Conservation (phyloP, 2,797 vertebrate genomes). For the Xenopus petersii region DNA sequence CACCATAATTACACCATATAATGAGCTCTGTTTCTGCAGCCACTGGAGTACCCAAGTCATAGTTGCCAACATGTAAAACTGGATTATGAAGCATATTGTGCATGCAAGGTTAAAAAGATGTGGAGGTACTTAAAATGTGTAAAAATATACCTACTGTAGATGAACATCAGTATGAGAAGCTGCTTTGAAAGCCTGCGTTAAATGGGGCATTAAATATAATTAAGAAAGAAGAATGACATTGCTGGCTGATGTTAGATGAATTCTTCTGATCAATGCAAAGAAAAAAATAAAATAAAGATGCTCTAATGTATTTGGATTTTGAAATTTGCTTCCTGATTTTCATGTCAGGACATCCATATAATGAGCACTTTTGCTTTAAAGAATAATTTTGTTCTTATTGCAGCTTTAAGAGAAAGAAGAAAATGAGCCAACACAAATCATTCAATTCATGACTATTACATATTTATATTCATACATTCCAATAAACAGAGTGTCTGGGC, state of each 20-base stretch:
- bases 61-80: too few species aligned
- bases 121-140: background rate
- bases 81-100: too few species aligned
- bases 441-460: constrained; percentile 12
- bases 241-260: constrained; percentile 2
- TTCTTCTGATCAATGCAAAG: constrained; percentile 2
- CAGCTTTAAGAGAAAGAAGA: too few species aligned
- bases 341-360: too few species aligned
- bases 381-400: too few species aligned
- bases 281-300: background rate
- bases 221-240: constrained; percentile 22
- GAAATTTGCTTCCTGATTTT: background rate
- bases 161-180: constrained; percentile 14
- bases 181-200: constrained; percentile 28
- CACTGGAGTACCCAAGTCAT: too few species aligned
- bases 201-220: constrained; percentile 41
- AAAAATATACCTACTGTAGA: constrained; percentile 1
- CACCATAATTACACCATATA: too few species aligned
- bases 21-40: too few species aligned
- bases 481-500: constrained; percentile 22
- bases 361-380: too few species aligned
- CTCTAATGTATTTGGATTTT: background rate
- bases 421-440: background rate
- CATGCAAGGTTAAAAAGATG: too few species aligned
- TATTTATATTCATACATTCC: constrained; percentile 32